Evolutionary conservation across 2,797 vertebrate genomes (phyloP).

Genomic region (Cetoscarus ocellatus): DNA sequence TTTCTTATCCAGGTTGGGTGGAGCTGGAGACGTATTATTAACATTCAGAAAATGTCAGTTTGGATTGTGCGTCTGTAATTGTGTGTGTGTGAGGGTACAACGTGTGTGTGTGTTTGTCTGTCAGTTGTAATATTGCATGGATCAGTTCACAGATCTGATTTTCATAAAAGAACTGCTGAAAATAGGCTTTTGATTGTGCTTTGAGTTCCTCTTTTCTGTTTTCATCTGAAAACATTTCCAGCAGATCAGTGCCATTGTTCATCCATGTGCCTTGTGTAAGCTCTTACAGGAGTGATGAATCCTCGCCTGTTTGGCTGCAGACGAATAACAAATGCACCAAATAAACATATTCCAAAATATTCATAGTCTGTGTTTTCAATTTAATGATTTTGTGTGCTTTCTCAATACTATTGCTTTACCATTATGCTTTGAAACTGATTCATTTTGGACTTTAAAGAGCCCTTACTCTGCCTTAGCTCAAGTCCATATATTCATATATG

Average conservation of each 20-base stretch:
- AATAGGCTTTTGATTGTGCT: slow-evolving; percentile 66
- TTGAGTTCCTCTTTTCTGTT: slow-evolving; percentile 43
- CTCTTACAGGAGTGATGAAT: slow-evolving; percentile 45
- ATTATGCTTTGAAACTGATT: neutral
- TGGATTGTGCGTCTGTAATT: slow-evolving; percentile 38
- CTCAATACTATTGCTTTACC: neutral
- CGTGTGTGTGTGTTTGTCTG: slow-evolving; percentile 29
- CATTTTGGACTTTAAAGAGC: too few relatives aligned
- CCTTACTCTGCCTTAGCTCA: too few relatives aligned
- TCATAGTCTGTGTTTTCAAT: neutral
- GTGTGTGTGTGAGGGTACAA: slow-evolving; percentile 7
- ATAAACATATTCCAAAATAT: slow-evolving; percentile 61
- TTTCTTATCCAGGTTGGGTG: slow-evolving; percentile 84
- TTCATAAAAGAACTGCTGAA: slow-evolving; percentile 71
- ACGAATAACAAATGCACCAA: slow-evolving; percentile 51
- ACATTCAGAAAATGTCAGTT: slow-evolving; percentile 71
- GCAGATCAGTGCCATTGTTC: slow-evolving; percentile 37
- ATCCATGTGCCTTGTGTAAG: slow-evolving; percentile 56
- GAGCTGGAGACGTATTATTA: slow-evolving; percentile 88
- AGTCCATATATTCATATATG: too few relatives aligned
- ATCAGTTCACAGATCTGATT: slow-evolving; percentile 79
- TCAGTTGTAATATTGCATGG: slow-evolving; percentile 73
- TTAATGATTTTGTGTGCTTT: slow-evolving; percentile 1
- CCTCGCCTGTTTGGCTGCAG: slow-evolving; percentile 22
- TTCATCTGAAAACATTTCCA: slow-evolving; percentile 60